phyloP scores from a whole-genome alignment of 1,140 invertebrate species.

The Chymomyza costata region DNA sequence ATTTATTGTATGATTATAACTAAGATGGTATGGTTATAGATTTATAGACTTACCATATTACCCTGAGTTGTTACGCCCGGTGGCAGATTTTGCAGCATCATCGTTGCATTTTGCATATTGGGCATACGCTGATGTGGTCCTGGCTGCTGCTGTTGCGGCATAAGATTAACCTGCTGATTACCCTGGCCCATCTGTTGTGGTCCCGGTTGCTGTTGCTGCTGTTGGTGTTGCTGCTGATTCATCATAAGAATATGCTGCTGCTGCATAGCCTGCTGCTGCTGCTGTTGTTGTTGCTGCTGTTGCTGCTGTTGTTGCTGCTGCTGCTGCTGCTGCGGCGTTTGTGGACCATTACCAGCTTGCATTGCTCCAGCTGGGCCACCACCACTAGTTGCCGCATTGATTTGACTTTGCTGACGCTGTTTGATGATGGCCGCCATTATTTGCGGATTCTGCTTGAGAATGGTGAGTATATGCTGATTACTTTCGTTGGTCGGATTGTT shows the following conservation, averaged over 20 bases:
- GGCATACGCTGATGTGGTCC: constrained; percentile 65
- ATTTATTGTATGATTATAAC: too few species aligned
- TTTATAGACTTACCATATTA: constrained; percentile 68
- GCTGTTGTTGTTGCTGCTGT: constrained; percentile 74
- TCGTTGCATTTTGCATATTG: constrained; percentile 60
- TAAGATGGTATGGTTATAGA: too few species aligned
- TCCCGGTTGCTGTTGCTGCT: constrained; percentile 74
- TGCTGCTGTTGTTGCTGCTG: constrained; percentile 76
- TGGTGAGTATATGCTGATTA: constrained; percentile 93
- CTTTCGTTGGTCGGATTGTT: constrained; percentile 90
- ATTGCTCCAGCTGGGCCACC: constrained; percentile 57
- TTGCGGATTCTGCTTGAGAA: constrained; percentile 95
- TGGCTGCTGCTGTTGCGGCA: constrained; percentile 52
- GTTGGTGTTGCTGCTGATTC: constrained; percentile 76
- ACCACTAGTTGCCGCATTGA: constrained; percentile 61
- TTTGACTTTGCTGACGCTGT: constrained; percentile 82
- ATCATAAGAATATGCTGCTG: constrained; percentile 76
- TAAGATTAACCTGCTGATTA: constrained; percentile 56
- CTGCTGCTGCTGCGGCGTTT: constrained; percentile 76
- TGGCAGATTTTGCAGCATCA: constrained; percentile 63
- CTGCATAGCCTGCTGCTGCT: constrained; percentile 77
- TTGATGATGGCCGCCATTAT: constrained; percentile 98
- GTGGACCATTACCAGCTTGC: constrained; percentile 61
- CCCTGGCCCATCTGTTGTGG: constrained; percentile 76
- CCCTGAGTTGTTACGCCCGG: constrained; percentile 76